Conservation (phyloP, 1,140 invertebrate genomes). For the Drosophila arawakana region DNA sequence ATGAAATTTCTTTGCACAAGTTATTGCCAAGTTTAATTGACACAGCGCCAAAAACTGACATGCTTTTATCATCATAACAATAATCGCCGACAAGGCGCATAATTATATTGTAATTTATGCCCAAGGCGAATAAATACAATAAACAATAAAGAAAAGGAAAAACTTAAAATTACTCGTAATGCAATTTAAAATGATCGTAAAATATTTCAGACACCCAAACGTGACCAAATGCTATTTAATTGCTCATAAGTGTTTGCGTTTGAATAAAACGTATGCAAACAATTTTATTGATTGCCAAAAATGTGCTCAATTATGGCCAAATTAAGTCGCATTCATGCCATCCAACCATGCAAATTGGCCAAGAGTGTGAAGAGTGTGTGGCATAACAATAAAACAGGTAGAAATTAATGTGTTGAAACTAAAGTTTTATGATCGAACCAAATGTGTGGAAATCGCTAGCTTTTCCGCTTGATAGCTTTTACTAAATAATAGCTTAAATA, state of each 20-base stretch:
- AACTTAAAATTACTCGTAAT: slow-evolving; percentile 48
- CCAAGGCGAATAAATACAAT: slow-evolving; percentile 32
- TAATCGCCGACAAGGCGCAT: slow-evolving; percentile 75
- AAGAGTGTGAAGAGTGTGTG: slow-evolving; percentile 36
- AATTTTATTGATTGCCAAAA: slow-evolving; percentile 53
- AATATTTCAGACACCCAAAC: slow-evolving; percentile 70
- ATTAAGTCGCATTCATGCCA: slow-evolving; percentile 50
- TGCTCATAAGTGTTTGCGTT: slow-evolving; percentile 10
- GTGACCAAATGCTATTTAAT: slow-evolving; percentile 62
- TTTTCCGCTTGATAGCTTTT: no score
- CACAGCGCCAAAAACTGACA: slow-evolving; percentile 54
- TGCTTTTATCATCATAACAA: slow-evolving; percentile 66
- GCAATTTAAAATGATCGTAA: slow-evolving; percentile 64
- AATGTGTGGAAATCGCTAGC: no score
- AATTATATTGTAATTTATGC: slow-evolving; percentile 82
- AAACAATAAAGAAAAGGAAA: slow-evolving; percentile 19
- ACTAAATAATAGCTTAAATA: no score
- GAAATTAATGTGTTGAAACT: not conserved
- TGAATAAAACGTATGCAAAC: slow-evolving; percentile 21
- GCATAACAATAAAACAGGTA: slow-evolving; percentile 47
- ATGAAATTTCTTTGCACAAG: slow-evolving; percentile 25
- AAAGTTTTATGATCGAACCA: not conserved
- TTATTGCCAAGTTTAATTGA: slow-evolving; percentile 51
- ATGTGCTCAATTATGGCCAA: slow-evolving; percentile 71
- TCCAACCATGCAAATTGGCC: slow-evolving; percentile 41